Percentiles rank a stretch among this genome's conserved stretches.
Evolutionary conservation across 2,797 vertebrate species (phyloP).

Genomic region (Manis crassicaudata): DNA sequence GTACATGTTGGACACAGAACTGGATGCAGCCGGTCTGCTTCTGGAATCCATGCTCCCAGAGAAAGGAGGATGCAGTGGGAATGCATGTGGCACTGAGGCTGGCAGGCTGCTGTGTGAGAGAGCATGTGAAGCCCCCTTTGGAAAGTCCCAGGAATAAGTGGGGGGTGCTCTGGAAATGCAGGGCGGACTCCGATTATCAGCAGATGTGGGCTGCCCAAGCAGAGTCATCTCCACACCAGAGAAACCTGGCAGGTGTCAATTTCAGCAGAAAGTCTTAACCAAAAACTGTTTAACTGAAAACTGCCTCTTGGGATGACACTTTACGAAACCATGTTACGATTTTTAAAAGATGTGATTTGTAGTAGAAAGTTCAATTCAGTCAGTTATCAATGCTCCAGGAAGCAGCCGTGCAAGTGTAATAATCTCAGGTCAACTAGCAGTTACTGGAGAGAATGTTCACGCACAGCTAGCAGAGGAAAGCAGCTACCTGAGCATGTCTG

Average conservation of each 20-base stretch:
- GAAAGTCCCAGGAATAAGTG: neutral
- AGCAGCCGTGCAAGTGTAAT: neutral
- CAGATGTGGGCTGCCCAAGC: neutral
- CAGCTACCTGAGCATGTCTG: neutral
- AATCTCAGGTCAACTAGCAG: neutral
- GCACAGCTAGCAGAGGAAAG: neutral
- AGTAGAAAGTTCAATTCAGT: neutral
- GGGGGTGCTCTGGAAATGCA: neutral
- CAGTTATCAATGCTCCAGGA: neutral
- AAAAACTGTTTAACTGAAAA: neutral
- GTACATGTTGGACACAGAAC: neutral
- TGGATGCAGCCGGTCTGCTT: neutral
- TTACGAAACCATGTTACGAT: neutral
- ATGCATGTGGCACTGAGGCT: neutral
- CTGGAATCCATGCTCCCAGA: neutral
- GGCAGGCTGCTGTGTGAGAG: neutral
- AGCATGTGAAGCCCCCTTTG: neutral
- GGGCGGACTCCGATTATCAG: neutral
- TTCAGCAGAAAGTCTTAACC: neutral
- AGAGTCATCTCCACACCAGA: neutral
- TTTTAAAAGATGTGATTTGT: constrained; percentile 10
- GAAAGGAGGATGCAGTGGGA: neutral
- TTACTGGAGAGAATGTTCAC: neutral
- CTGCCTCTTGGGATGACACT: neutral
- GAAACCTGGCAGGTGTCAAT: neutral